Percentiles rank a stretch among this genome's conserved stretches.
These are phyloP conservation scores for Coryphaenoides rupestris DNA, from an alignment of 2,113 vertebrate species.

Conservation along the genomic window DNA sequence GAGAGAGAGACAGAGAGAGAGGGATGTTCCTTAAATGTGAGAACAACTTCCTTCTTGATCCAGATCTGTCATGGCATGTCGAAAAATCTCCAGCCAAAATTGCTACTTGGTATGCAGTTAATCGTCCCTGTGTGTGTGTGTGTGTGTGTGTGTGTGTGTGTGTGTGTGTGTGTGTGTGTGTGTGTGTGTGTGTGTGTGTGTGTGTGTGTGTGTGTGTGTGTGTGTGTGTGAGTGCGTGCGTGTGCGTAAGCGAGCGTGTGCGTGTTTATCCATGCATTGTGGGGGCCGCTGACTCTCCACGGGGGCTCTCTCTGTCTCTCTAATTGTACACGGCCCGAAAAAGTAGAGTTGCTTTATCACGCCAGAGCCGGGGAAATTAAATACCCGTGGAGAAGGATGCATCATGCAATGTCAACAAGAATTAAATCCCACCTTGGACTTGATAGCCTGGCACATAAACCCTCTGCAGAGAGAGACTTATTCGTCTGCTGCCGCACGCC, in stretches of 20 bases:
- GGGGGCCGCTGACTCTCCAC: slow-evolving; percentile 15
- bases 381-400: slow-evolving; percentile 30
- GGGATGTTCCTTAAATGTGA: slow-evolving; percentile 32
- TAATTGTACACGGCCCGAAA: slow-evolving; percentile 23
- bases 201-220: slow-evolving; percentile 11
- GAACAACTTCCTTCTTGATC: slow-evolving; percentile 42
- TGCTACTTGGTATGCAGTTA: slow-evolving; percentile 37
- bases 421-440: slow-evolving; percentile 38
- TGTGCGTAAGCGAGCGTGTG: neutral
- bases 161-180: neutral
- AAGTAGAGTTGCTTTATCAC: slow-evolving; percentile 33
- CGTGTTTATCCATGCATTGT: neutral
- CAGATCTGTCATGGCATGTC: slow-evolving; percentile 44
- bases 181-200: slow-evolving; percentile 3
- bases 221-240: neutral
- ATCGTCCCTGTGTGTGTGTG: slow-evolving; percentile 10
- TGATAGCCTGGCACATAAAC: slow-evolving; percentile 20
- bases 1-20: slow-evolving; percentile 12
- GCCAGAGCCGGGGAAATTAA: slow-evolving; percentile 45
- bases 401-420: slow-evolving; percentile 43
- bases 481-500: slow-evolving; percentile 1
- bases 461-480: slow-evolving; percentile 18
- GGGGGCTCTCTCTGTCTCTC: neutral
- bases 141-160: slow-evolving; percentile 8
- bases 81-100: slow-evolving; percentile 22